Base-by-base conservation (phyloP, 2,888 invertebrate species). In the Mimumesa dahlbomi region DNA sequence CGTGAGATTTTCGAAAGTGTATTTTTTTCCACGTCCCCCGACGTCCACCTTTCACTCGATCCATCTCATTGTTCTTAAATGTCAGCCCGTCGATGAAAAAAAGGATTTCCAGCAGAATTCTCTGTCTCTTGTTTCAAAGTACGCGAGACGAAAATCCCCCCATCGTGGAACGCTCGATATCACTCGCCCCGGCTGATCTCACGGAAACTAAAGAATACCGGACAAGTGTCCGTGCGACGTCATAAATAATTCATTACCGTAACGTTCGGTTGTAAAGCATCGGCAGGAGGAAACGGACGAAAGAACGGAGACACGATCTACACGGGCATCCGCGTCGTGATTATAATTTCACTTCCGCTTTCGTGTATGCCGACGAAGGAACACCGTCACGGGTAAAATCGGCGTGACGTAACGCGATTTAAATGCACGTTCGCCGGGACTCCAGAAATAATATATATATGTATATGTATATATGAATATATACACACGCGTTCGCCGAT, bases 331-430 rank as follows among this genome's bases (percentile, higher is more conserved):
- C 59, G 7, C 29, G 61, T 68, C 45, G 54, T 16, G 54, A 57
- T 70, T 57, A 48, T 48, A 42, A 69, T 62, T 70, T 69, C 70
- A 48, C 70, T 69, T 70, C 70, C 70, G 70, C 46, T 61, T 56
- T 70, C 45, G 68, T 53, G 45, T n/a, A 14, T 31, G 18, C n/a
- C n/a, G n/a, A 11, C 49, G 29, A 31, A 49, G 9, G 25, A 25
- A 53, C n/a, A n/a, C 40, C 13, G 19, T 16, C 22, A 21, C n/a
- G 49, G 36, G n/a, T n/a, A 14, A 49, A 43, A 49, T 25, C 38
- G 7, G 7, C 22, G n/a, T 65, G 57, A 57, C 9, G 69, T 67
- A 65, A 65, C 50, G 25, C 19, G 16, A 1, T 34, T 25, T 13
- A 48, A 19, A 19, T 29, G 14, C n/a, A 16, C 16, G 16, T 11